Evolutionary conservation across 2,888 invertebrate species (phyloP), one percentile per base, ranked within the genome.

Genomic region (Drosophila antonietae): DNA sequence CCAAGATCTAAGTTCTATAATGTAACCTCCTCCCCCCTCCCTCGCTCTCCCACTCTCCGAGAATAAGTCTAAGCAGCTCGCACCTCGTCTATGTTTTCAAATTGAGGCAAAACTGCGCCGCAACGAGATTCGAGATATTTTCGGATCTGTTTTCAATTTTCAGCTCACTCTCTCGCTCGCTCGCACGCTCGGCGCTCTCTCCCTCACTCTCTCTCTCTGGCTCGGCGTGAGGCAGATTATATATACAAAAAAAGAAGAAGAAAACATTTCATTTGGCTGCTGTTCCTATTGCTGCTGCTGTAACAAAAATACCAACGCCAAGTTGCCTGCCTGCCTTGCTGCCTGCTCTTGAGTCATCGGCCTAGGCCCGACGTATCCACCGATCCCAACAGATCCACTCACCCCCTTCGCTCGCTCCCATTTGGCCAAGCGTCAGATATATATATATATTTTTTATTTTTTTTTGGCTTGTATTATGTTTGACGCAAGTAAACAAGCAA

Each of bases 91-190:
- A 78, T 51, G 68, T 68, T 81, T 81, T 78, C 81, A 81, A 61
- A 70, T 80, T 61, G 78, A 81, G 81, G 81, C 78, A 78, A 80
- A 78, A 78, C 74, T 79, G 76, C 80, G 81, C 63, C 79, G 66
- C 79, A 70, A 66, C 68, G 89, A 89, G 89, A 89, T 91, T 89
- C 80, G 78, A 92, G 91, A 91, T 91, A 92, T 91, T 91, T 91
- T 91, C 91, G 92, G 91, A 91, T 91, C 91, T 90, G 89, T 86
- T 91, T 91, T 91, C 91, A 90, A 78, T 78, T 81, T 81, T 66
- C 76, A 69, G 65, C 57, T 69, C 43, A 23, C 56, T 63, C 49
- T 49, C 49, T 20, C 55, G 20, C 66, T 15, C 33, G 10, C 41
- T n/a, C 43, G 43, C 43, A 28, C 28, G 6, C 28, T 28, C 10